Conservation (phyloP, 2,113 vertebrate genomes). For the Synodontis membranacea region DNA sequence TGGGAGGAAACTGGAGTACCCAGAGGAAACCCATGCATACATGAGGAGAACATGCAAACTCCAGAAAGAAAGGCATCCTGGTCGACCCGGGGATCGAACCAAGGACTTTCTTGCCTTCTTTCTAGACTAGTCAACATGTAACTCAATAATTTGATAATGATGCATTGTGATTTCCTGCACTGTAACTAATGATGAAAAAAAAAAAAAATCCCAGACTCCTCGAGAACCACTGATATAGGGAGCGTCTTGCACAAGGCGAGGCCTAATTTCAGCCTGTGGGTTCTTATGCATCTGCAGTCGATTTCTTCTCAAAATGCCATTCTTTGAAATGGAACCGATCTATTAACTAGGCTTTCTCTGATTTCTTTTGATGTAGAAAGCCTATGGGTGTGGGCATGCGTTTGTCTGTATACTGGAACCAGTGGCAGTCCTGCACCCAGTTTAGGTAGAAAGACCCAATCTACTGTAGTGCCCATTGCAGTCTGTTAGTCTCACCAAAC, state of each 20-base stretch:
- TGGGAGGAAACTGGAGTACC: too few species aligned
- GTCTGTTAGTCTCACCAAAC: slow-evolving; percentile 41
- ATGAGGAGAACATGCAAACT: too few species aligned
- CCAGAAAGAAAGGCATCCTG: too few species aligned
- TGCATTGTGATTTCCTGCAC: neutral
- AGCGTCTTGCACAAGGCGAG: neutral
- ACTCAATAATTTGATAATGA: neutral
- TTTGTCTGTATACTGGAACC: neutral
- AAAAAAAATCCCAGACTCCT: neutral
- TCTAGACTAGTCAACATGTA: neutral
- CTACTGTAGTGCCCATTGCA: neutral
- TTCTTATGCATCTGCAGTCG: neutral
- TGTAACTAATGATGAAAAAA: too few species aligned
- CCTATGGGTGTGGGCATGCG: neutral
- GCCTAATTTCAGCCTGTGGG: neutral
- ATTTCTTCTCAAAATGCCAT: neutral
- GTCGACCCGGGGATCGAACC: too few species aligned
- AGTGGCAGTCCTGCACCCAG: neutral
- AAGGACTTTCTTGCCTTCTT: too few species aligned
- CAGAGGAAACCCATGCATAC: too few species aligned
- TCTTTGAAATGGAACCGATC: neutral
- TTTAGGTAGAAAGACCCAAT: neutral
- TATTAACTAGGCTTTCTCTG: neutral
- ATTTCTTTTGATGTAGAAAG: neutral
- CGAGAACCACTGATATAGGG: neutral